phyloP scores from a whole-genome alignment of 2,888 invertebrate species.

The Pristionchus exspectatus region DNA sequence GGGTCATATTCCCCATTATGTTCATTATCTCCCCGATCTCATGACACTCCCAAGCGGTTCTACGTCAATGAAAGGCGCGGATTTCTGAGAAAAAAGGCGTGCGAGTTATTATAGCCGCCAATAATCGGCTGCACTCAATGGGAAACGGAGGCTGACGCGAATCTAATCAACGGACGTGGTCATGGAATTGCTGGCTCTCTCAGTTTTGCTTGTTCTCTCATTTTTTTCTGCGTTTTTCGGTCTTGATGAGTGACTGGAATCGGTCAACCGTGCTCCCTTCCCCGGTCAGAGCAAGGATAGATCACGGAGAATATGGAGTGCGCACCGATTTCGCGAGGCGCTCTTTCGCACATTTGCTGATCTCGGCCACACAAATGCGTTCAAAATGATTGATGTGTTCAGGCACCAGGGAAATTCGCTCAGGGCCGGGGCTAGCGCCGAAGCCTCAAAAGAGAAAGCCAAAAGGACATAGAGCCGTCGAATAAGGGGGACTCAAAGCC shows the following conservation, averaged over 20 bases:
- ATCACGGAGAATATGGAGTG: neutral
- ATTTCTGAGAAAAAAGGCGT: conserved; percentile 1
- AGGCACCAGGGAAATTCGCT: neutral
- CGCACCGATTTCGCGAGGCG: no score
- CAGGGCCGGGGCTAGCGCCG: neutral
- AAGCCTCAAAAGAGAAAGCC: no score
- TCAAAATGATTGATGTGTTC: no score
- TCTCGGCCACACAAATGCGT: no score
- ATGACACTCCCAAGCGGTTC: neutral
- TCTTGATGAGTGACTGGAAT: neutral
- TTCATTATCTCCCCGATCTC: neutral
- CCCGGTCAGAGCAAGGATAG: neutral
- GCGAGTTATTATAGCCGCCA: neutral
- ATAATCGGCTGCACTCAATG: conserved; percentile 11
- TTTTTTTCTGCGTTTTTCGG: no score
- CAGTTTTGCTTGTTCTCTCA: no score
- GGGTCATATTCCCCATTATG: no score
- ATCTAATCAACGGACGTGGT: conserved; percentile 7
- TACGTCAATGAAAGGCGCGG: neutral
- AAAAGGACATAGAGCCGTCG: no score
- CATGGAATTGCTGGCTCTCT: neutral
- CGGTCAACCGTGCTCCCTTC: neutral
- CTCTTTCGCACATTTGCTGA: no score
- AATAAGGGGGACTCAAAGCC: neutral
- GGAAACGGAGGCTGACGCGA: neutral